Conservation (phyloP, 2,797 vertebrate species). For the Geotrypetes seraphini region DNA sequence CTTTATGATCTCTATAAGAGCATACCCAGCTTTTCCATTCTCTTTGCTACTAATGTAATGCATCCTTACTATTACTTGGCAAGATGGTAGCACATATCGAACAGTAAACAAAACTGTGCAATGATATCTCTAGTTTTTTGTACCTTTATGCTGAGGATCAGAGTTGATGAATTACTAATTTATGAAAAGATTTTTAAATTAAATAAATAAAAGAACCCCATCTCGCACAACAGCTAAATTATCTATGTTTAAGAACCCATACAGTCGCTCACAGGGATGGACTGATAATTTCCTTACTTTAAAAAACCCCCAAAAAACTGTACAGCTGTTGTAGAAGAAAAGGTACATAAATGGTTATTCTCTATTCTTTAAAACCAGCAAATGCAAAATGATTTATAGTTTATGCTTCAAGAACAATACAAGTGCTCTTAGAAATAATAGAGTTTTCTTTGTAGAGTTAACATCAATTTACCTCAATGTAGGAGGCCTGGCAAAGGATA, state of each 20-base stretch:
- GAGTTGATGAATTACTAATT: conserved; percentile 42
- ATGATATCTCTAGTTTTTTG: conserved; percentile 30
- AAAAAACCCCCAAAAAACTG: conserved; percentile 57
- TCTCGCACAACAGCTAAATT: conserved; percentile 40
- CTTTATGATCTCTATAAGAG: rapidly evolving
- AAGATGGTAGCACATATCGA: conserved; percentile 27
- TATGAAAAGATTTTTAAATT: conserved; percentile 43
- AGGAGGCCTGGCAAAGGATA: conserved; percentile 3
- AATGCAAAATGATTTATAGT: conserved; percentile 35
- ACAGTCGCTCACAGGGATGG: conserved; percentile 49
- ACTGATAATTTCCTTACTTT: conserved; percentile 55
- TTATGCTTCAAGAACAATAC: conserved; percentile 29
- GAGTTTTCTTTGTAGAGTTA: conserved; percentile 15
- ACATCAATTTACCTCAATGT: conserved; percentile 12
- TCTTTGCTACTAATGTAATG: not conserved
- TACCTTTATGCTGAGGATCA: conserved; percentile 28
- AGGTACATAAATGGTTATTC: conserved; percentile 47
- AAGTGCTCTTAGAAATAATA: conserved; percentile 31
- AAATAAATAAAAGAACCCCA: conserved; percentile 51
- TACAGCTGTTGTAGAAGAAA: conserved; percentile 50
- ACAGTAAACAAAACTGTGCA: no score
- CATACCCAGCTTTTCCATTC: no score
- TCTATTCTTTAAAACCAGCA: conserved; percentile 39
- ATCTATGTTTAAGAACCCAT: conserved; percentile 45
- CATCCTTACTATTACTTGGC: conserved; percentile 5